Evolutionary conservation across 2,113 vertebrate genomes (phyloP).

Genomic region (Oceanodroma tethys): DNA sequence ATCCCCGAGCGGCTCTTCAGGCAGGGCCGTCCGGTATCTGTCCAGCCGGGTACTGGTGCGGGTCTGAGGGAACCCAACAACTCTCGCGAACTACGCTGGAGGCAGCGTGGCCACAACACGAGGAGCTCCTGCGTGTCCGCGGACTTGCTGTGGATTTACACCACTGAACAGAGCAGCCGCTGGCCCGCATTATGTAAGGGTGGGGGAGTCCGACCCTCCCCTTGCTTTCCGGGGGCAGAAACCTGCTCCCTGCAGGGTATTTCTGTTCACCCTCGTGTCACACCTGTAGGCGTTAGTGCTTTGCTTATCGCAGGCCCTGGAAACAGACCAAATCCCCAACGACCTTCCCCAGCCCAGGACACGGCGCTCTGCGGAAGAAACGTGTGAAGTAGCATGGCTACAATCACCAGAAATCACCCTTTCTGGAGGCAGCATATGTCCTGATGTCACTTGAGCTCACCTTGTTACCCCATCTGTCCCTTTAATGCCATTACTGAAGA

Average conservation of each 20-base stretch:
- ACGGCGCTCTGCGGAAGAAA: accelerated
- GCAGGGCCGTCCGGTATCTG: not conserved
- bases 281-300: not conserved
- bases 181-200: not conserved
- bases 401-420: not conserved
- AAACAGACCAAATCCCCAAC: constrained; percentile 17
- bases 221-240: not conserved
- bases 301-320: not conserved
- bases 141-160: not conserved
- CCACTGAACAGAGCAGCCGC: not conserved
- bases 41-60: not conserved
- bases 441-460: constrained; percentile 6
- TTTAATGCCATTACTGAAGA: constrained; percentile 65
- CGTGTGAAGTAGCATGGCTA: not conserved
- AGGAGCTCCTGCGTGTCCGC: not conserved
- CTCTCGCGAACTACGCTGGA: not conserved
- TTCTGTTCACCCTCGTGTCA: not conserved
- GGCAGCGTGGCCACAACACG: not conserved
- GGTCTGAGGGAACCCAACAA: not conserved
- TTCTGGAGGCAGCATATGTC: not conserved
- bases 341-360: constrained; percentile 18
- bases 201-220: not conserved
- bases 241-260: not conserved
- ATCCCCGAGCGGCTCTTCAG: not conserved
- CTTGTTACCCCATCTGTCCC: constrained; percentile 32